Evolutionary conservation across 2,113 vertebrate species (phyloP), one percentile per base, ranked within the genome.

Genomic region (rat (Rattus norvegicus)): DNA sequence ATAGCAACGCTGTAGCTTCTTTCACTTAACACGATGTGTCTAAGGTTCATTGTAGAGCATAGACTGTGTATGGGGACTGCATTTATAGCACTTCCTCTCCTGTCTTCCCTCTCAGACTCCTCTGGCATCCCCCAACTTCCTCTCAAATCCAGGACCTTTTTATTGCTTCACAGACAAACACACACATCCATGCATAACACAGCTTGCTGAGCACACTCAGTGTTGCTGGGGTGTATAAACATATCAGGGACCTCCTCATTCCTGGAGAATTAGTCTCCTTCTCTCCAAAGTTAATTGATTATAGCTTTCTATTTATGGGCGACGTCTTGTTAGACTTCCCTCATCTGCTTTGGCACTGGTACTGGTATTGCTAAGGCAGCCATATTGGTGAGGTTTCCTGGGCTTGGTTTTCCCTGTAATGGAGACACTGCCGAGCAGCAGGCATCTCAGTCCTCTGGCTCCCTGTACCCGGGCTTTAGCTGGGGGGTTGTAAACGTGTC

Each of bases 21-120:
- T 92, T 89, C 9, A 88, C n/a, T 84, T 96, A 36, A 47, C 67
- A 52, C 47, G 56, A 65, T 91, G 49, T 73, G 85, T 90, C 56
- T 12, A 43, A 76, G 61, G 19, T 56, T 93, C 36, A 52, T 67
- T 67, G 26, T 92, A 30, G 49, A 63, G 93, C 22, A 54, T 86
- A 24, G 59, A 84, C 26, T n/a, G 52, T 17, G 56, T 54, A 81
- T n/a, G 17, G 19, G 33, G 33, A 36, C 30, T 81, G 9, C 22
- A n/a, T 81, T 80, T 56, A 80, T 16, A 80, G 56, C 17, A 56
- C 20, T 22, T 79, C 28, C 30, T 22, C 4, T 56, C 33, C 52
- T 81, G 52, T 36, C 52, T 81, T 52, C 33, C 77, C 77, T 56
- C 33, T 81, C 7, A 33, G 54, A n/a, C 52, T n/a, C 17, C 16